Conservation (phyloP, 2,797 vertebrate genomes). For the Tragopan temminckii region DNA sequence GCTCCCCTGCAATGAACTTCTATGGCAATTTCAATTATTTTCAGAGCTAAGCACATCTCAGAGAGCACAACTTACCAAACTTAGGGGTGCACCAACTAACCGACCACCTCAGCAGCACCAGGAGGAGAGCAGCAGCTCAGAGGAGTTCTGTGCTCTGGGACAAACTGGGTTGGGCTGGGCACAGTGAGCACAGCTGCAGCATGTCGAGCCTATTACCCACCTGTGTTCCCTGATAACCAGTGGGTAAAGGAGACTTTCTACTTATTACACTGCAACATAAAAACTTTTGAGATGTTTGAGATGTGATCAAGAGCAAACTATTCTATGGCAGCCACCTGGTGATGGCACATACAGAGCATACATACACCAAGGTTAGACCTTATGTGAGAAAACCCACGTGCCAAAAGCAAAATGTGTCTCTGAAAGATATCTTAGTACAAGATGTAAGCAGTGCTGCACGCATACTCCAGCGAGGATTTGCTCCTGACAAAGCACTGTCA, state of each 20-base stretch:
- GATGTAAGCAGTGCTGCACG: rapidly evolving
- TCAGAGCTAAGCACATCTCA: background rate
- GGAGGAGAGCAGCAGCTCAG: background rate
- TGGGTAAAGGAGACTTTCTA: rapidly evolving
- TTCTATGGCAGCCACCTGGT: rapidly evolving
- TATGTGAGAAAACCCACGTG: rapidly evolving
- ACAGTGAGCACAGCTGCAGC: background rate
- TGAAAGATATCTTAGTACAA: background rate
- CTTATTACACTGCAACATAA: too few relatives aligned
- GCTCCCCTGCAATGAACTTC: too few relatives aligned
- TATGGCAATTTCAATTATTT: background rate
- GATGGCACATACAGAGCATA: background rate
- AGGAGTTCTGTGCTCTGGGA: rapidly evolving
- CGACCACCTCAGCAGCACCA: rapidly evolving
- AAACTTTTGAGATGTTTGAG: background rate
- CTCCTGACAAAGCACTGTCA: background rate
- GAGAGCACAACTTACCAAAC: rapidly evolving
- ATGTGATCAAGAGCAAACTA: rapidly evolving
- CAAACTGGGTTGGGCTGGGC: rapidly evolving
- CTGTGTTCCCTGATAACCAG: too few relatives aligned
- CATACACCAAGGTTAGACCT: rapidly evolving
- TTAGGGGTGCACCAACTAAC: rapidly evolving
- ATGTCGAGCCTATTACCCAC: rapidly evolving
- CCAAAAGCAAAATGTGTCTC: background rate
- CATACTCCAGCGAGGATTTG: background rate